A percentile compares a stretch with the other conserved stretches of the same genome.
Conservation (phyloP, 1,140 invertebrate species). For the Vollenhovia emeryi region DNA sequence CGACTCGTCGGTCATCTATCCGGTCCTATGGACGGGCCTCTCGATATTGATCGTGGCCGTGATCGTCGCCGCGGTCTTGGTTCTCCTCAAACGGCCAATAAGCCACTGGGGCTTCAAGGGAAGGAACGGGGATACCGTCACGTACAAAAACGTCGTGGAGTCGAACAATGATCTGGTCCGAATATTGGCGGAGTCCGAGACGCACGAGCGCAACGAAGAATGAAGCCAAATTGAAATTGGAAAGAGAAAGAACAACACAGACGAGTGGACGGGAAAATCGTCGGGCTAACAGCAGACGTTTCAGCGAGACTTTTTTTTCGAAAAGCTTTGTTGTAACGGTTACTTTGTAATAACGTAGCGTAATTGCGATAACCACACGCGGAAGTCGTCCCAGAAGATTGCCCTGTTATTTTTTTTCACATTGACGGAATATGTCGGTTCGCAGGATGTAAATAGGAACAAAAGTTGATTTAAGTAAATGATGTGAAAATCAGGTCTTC, state of each 20-base stretch:
- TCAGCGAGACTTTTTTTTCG: background rate
- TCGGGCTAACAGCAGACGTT: background rate
- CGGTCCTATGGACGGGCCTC: slow-evolving; percentile 76
- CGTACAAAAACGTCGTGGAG: slow-evolving; percentile 82
- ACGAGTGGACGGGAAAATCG: background rate
- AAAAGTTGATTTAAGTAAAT: background rate
- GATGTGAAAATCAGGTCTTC: background rate
- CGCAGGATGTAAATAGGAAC: background rate
- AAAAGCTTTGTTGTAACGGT: slow-evolving; percentile 6
- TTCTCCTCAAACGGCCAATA: slow-evolving; percentile 76
- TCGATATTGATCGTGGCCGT: slow-evolving; percentile 72
- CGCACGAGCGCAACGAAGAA: slow-evolving; percentile 76
- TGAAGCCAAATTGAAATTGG: slow-evolving; percentile 62
- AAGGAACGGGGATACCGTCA: slow-evolving; percentile 79
- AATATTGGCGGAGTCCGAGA: slow-evolving; percentile 79
- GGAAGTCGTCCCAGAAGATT: background rate
- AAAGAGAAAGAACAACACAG: slow-evolving; percentile 66
- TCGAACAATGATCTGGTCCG: slow-evolving; percentile 82
- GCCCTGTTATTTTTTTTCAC: background rate
- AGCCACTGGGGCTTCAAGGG: slow-evolving; percentile 77
- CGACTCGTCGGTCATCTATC: slow-evolving; percentile 64
- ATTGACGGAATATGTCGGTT: background rate
- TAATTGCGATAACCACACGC: background rate
- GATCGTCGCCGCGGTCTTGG: slow-evolving; percentile 67
- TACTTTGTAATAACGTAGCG: slow-evolving; percentile 29